Conservation (phyloP, 2,797 vertebrate genomes). For the Thripadectes ignobilis region DNA sequence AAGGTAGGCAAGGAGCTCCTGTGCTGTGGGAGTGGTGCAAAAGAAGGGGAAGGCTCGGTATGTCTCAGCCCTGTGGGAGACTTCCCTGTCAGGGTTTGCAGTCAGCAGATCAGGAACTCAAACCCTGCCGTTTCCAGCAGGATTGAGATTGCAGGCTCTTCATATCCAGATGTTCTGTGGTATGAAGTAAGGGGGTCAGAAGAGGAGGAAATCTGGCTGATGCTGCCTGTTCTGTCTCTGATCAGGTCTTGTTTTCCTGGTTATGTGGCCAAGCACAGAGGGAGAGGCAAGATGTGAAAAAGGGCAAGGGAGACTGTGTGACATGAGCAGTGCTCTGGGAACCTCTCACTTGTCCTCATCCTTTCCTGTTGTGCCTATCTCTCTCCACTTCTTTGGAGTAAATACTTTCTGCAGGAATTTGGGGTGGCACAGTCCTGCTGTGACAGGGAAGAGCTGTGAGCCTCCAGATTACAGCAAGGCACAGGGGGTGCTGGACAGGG, state of each 20-base stretch:
- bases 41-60: background rate
- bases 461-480: background rate
- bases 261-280: background rate
- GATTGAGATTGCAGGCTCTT: background rate
- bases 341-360: background rate
- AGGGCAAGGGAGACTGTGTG: background rate
- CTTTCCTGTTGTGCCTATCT: background rate
- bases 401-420: background rate
- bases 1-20: constrained; percentile 28
- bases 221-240: background rate
- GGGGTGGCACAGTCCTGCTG: background rate
- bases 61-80: background rate
- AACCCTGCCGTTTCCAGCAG: background rate
- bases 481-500: background rate
- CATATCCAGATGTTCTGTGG: background rate
- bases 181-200: background rate
- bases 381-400: background rate
- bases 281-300: background rate
- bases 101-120: background rate
- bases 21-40: accelerated
- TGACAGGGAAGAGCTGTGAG: background rate
- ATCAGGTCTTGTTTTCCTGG: background rate
- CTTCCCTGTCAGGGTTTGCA: background rate
- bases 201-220: background rate
- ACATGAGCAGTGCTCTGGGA: background rate